Conservation (phyloP, 1,140 invertebrate species). For the Calliopsis andreniformis region DNA sequence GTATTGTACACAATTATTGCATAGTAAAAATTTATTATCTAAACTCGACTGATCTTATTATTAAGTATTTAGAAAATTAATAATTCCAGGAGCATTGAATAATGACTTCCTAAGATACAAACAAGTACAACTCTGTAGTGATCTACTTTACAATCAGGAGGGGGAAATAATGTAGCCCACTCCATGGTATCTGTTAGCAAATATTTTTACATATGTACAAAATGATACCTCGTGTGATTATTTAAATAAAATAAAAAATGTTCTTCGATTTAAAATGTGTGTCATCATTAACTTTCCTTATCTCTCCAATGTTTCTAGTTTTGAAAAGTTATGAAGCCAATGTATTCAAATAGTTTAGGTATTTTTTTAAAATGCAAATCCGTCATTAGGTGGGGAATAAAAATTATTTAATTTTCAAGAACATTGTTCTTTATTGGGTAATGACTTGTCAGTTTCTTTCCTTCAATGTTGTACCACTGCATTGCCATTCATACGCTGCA, state of each 20-base stretch:
- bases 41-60: conserved; percentile 69
- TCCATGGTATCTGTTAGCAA: conserved; percentile 55
- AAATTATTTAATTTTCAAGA: conserved; percentile 49
- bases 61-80: conserved; percentile 68
- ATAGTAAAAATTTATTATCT: conserved; percentile 71
- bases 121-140: conserved; percentile 62
- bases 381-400: conserved; percentile 45
- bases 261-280: conserved; percentile 35
- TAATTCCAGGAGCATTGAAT: conserved; percentile 56
- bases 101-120: conserved; percentile 53
- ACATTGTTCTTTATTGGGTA: conserved; percentile 56
- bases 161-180: conserved; percentile 39
- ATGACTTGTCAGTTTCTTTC: conserved; percentile 47
- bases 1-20: conserved; percentile 69
- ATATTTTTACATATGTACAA: conserved; percentile 71
- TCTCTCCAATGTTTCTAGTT: not conserved
- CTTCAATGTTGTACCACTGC: conserved; percentile 61
- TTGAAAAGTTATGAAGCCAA: too few species aligned
- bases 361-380: conserved; percentile 5
- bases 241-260: conserved; percentile 67
- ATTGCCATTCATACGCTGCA: conserved; percentile 58
- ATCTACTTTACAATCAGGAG: conserved; percentile 55
- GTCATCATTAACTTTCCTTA: not conserved
- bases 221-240: conserved; percentile 62
- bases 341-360: too few species aligned